A percentile compares a stretch with the other conserved stretches of the same genome.
Evolutionary conservation across 2,113 vertebrate genomes (phyloP).

Genomic region (Ovis canadensis): DNA sequence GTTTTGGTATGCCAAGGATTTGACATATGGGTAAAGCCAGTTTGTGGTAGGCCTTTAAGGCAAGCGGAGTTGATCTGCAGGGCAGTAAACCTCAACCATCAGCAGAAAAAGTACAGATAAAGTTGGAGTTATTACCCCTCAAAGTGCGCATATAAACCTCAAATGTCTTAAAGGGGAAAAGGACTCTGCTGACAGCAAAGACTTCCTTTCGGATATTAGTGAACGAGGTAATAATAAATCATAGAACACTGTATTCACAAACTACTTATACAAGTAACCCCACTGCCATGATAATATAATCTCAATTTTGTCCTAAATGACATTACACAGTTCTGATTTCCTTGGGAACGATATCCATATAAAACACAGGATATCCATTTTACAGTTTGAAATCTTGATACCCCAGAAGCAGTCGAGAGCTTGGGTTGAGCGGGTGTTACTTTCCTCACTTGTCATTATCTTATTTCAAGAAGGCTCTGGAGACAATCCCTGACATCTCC

Average conservation of each 20-base stretch:
- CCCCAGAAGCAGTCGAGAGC: neutral
- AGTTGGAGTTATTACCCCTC: neutral
- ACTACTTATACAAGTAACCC: neutral
- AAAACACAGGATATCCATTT: neutral
- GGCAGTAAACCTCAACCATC: neutral
- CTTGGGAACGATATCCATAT: neutral
- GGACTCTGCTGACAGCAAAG: neutral
- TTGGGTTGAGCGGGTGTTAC: neutral
- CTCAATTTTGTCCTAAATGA: neutral
- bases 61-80: neutral
- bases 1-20: neutral
- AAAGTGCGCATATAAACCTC: neutral
- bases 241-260: neutral
- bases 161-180: neutral
- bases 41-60: neutral
- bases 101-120: neutral
- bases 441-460: neutral
- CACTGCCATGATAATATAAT: neutral
- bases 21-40: neutral
- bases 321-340: neutral
- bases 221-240: neutral
- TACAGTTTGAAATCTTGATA: neutral
- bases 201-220: neutral
- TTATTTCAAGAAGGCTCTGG: constrained; percentile 29
- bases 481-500: constrained; percentile 11